A percentile compares a stretch with the other conserved stretches of the same genome.
Evolutionary conservation across 2,888 invertebrate species (phyloP).

Genomic region (Drosophila anceps): DNA sequence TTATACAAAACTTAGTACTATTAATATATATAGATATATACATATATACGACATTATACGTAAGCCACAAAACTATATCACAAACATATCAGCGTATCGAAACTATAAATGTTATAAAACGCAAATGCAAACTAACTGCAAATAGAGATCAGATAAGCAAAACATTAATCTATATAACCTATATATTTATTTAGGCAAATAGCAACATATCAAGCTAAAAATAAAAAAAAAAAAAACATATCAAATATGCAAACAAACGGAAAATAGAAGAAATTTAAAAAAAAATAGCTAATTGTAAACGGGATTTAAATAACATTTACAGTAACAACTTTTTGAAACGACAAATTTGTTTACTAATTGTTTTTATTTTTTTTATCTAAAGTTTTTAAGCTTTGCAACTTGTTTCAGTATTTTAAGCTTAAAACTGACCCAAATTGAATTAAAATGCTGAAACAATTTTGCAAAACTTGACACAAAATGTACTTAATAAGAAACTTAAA

Average conservation of each 20-base stretch:
- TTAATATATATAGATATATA: conserved; percentile 24
- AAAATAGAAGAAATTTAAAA: conserved; percentile 1
- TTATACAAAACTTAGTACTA: conserved; percentile 41
- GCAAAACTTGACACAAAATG: conserved; percentile 43
- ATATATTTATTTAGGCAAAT: conserved; percentile 44
- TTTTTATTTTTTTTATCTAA: background rate
- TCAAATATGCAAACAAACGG: conserved; percentile 49
- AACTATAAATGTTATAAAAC: conserved; percentile 42
- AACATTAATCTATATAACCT: conserved; percentile 24
- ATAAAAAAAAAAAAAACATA: conserved; percentile 54
- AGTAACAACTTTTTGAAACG: background rate
- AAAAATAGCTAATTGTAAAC: conserved; percentile 5
- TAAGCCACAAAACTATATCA: conserved; percentile 59
- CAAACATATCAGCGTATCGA: conserved; percentile 62
- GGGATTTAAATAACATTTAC: background rate
- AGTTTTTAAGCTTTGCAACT: conserved; percentile 53
- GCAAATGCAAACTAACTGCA: conserved; percentile 13
- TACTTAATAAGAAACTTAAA: background rate
- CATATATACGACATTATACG: conserved; percentile 35
- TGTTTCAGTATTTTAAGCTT: conserved; percentile 73
- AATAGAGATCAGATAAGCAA: conserved; percentile 23
- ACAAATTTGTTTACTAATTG: background rate
- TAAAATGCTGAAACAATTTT: conserved; percentile 75
- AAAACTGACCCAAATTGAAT: conserved; percentile 74
- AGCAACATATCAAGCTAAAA: conserved; percentile 53